Percentiles rank a stretch among this genome's conserved stretches.
Conservation (phyloP, 92 coral and sea anemone genomes). For the Phymanthus crucifer region DNA sequence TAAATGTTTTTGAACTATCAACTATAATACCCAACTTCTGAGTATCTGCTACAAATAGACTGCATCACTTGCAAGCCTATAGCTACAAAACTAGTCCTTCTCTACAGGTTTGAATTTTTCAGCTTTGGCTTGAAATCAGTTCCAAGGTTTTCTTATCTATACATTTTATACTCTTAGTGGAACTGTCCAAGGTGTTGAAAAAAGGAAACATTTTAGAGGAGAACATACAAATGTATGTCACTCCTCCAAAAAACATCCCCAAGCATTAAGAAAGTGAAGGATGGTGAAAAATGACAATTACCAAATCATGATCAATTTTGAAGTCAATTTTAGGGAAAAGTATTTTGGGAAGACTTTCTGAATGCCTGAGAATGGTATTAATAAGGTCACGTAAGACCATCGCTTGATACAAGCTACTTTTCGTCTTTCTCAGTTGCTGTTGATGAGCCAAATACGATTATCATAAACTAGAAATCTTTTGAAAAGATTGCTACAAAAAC, state of each 20-base stretch:
- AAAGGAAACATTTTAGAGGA: constrained; percentile 8
- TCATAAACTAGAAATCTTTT: background rate
- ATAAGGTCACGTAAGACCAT: constrained; percentile 35
- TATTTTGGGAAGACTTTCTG: constrained; percentile 5
- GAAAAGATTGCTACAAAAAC: background rate
- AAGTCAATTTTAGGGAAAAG: background rate
- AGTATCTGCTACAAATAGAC: background rate
- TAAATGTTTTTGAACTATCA: background rate
- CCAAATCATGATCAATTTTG: background rate
- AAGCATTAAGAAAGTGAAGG: background rate
- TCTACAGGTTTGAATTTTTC: background rate
- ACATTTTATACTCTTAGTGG: background rate
- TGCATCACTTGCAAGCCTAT: constrained; percentile 7
- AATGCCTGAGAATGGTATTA: constrained; percentile 11
- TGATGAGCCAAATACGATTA: constrained; percentile 26
- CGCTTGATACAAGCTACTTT: constrained; percentile 98
- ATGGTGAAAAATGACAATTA: background rate
- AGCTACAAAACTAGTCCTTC: constrained; percentile 9
- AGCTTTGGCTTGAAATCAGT: background rate
- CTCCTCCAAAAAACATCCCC: constrained; percentile 12
- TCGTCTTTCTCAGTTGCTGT: constrained; percentile 23
- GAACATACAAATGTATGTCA: constrained; percentile 22
- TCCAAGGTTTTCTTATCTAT: constrained; percentile 4
- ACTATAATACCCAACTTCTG: constrained; percentile 17
- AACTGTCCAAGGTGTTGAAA: constrained; percentile 13